These are phyloP conservation scores for Litoditis marina DNA, from an alignment of 2,888 invertebrate genomes.

Conservation along the genomic window DNA sequence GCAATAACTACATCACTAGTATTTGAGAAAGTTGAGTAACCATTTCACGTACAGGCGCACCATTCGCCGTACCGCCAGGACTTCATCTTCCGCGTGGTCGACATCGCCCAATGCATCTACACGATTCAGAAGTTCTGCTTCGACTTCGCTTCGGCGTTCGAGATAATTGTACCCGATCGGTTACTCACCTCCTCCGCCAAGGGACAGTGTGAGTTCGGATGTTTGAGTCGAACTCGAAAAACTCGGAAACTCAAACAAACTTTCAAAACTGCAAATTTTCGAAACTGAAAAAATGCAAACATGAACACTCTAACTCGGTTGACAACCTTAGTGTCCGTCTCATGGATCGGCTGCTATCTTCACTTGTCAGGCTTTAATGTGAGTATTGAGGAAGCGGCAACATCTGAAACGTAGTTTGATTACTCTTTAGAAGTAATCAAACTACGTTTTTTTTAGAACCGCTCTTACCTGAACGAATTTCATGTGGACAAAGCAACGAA, in stretches of 20 bases:
- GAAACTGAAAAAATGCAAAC: background rate
- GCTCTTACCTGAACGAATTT: no score
- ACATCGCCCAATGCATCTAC: constrained; percentile 51
- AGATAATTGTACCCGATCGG: constrained; percentile 42
- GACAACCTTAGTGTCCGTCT: no score
- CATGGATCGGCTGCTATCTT: no score
- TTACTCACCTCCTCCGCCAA: constrained; percentile 50
- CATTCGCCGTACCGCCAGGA: constrained; percentile 52
- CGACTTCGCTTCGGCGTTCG: constrained; percentile 54
- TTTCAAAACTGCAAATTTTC: background rate
- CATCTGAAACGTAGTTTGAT: no score
- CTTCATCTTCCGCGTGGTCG: constrained; percentile 55
- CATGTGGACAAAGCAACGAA: no score
- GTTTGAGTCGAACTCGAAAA: background rate
- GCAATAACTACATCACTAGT: no score
- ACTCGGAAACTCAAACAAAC: background rate
- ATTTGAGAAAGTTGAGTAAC: no score
- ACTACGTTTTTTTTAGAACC: no score
- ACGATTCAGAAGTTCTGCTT: constrained; percentile 58
- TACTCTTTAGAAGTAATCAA: no score
- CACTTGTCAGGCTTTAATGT: no score
- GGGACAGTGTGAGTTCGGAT: constrained; percentile 46
- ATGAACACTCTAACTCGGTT: no score
- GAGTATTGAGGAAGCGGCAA: no score
- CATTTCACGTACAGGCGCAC: constrained; percentile 25